Conservation (phyloP, 2,797 vertebrate species). For the Cossypha polioptera region DNA sequence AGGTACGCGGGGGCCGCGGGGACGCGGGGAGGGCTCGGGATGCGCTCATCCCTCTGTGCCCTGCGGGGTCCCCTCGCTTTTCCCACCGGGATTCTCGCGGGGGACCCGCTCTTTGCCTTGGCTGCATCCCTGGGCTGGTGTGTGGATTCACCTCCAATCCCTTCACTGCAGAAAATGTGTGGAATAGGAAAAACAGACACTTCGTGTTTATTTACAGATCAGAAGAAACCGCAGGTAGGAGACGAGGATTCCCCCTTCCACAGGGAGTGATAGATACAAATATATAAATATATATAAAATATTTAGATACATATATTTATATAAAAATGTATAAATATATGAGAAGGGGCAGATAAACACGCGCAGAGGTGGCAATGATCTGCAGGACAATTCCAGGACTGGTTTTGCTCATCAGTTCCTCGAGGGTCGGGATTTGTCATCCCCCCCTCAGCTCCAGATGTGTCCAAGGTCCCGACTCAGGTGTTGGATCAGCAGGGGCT, state of each 20-base stretch:
- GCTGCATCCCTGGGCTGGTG: rapidly evolving
- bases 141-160: neutral
- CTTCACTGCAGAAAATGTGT: rapidly evolving
- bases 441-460: neutral
- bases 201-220: neutral
- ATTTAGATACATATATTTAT: no score
- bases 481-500: no score
- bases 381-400: neutral
- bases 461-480: neutral
- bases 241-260: neutral
- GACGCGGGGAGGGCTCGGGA: neutral
- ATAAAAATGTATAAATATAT: neutral
- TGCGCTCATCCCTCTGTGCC: neutral
- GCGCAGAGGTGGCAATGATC: no score
- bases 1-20: neutral
- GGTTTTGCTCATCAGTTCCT: neutral
- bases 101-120: no score
- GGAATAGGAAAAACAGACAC: rapidly evolving
- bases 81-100: no score
- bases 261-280: no score
- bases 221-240: rapidly evolving
- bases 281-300: neutral
- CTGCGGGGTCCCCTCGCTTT: no score
- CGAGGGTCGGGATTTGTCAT: neutral
- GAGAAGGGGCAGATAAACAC: neutral